Evolutionary conservation across 2,888 invertebrate genomes (phyloP), one percentile per base, ranked within the genome.

Genomic region (Drosophila affinis): DNA sequence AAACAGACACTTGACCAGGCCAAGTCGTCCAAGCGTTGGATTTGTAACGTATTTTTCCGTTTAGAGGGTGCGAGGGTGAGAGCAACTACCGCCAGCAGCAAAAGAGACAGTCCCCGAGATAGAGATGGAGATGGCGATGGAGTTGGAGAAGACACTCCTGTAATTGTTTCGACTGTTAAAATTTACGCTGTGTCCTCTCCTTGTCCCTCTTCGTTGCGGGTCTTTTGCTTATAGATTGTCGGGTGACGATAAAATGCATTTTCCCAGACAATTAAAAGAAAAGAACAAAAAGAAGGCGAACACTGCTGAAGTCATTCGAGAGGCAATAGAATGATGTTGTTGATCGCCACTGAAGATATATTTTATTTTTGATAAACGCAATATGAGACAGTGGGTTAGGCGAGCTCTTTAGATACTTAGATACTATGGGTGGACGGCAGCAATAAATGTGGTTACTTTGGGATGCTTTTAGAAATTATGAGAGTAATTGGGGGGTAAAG

Each of bases 41-140:
- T 81, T 84, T 87, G 87, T 87, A 84, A 84, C 83, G 83, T 87
- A 81, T 87, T 86, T 86, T 78, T 67, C 51, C 39, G 17, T 47
- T 51, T 54, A 59, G 24, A 46, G 46, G 24, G 48, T 27, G 32
- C 9, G 34, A 57, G 14, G 47, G 29, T 39, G n/a, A 39, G 14
- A n/a, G 39, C n/a, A 39, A 39, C 39, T 6, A n/a, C 39, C 39
- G 39, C 39, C 39, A 39, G 39, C 39, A 39, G 39, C 39, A 39
- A 53, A 21, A 34, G 53, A 53, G 21, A 3, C 4, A 39, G 39
- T 17, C n/a, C 4, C 7, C 29, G 21, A 34, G n/a, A 9, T 39
- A 3, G 29, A 14, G 27, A 27, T 27, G 27, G 18, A 32, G 9
- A 12, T 39, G 12, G 18, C 12, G 27, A 55, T 21, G 32, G 21